Conservation (phyloP, 1,140 invertebrate genomes). For the Euglossa dilemma region DNA sequence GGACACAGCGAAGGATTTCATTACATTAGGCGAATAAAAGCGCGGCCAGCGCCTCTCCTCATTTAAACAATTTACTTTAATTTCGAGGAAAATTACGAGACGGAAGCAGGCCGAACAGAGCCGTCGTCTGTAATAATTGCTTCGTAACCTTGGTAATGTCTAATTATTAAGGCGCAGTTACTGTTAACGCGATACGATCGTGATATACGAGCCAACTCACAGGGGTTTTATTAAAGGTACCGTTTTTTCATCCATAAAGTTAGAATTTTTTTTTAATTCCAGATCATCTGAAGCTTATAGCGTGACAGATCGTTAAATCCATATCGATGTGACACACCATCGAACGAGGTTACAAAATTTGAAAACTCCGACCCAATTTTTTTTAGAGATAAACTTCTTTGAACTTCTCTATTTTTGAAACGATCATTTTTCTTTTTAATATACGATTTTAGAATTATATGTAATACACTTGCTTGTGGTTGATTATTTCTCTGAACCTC, state of each 20-base stretch:
- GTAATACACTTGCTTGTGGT: too few relatives aligned
- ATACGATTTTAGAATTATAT: too few relatives aligned
- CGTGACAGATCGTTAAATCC: too few relatives aligned
- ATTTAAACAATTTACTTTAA: conserved; percentile 48
- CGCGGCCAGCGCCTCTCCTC: not conserved
- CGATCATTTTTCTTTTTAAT: too few relatives aligned
- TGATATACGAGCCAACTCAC: not conserved
- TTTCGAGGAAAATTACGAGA: conserved; percentile 28
- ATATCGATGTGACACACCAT: too few relatives aligned
- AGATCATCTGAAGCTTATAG: too few relatives aligned
- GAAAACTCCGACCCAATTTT: too few relatives aligned
- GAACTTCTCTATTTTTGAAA: too few relatives aligned
- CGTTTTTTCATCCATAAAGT: not conserved
- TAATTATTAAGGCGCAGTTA: not conserved
- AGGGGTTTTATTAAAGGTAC: not conserved
- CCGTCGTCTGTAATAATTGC: conserved; percentile 24
- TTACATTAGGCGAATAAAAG: conserved; percentile 48
- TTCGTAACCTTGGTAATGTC: not conserved
- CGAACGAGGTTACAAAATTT: too few relatives aligned
- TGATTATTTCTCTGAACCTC: too few relatives aligned
- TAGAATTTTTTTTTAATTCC: too few relatives aligned
- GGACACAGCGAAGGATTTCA: conserved; percentile 36
- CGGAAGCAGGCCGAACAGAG: not conserved
- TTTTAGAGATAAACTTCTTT: too few relatives aligned
- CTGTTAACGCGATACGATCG: not conserved